Conservation (phyloP, 2,113 vertebrate genomes). For the Sturnus vulgaris region DNA sequence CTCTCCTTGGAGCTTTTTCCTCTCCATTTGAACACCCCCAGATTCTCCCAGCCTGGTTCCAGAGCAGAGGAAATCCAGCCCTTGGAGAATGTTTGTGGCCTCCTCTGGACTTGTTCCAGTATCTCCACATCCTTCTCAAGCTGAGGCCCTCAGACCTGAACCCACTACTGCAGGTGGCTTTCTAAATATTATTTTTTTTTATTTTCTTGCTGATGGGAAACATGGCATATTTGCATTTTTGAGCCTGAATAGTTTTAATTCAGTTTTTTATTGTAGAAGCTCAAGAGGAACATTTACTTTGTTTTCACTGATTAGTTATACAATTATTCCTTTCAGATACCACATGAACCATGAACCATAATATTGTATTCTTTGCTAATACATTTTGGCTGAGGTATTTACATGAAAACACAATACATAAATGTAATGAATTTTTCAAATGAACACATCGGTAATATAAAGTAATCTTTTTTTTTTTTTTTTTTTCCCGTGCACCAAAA, state of each 20-base stretch:
- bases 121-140: neutral
- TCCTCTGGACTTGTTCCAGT: neutral
- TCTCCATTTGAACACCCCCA: accelerated
- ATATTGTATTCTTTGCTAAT: conserved; percentile 80
- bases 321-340: conserved; percentile 81
- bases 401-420: conserved; percentile 78
- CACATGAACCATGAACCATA: conserved; percentile 79
- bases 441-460: conserved; percentile 65
- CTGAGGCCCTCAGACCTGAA: neutral
- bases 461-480: conserved; percentile 51
- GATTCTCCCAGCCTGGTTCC: neutral
- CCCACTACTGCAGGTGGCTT: neutral
- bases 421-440: conserved; percentile 78
- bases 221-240: conserved; percentile 78
- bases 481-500: conserved; percentile 21
- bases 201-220: conserved; percentile 70
- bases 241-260: conserved; percentile 82
- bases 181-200: conserved; percentile 64
- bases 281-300: conserved; percentile 80
- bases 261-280: conserved; percentile 74
- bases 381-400: conserved; percentile 77
- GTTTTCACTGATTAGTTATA: conserved; percentile 81
- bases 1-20: neutral
- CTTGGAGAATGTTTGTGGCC: neutral
- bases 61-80: neutral